Base-by-base conservation (phyloP, 2,797 vertebrate genomes). In the Melanotaenia boesemani region DNA sequence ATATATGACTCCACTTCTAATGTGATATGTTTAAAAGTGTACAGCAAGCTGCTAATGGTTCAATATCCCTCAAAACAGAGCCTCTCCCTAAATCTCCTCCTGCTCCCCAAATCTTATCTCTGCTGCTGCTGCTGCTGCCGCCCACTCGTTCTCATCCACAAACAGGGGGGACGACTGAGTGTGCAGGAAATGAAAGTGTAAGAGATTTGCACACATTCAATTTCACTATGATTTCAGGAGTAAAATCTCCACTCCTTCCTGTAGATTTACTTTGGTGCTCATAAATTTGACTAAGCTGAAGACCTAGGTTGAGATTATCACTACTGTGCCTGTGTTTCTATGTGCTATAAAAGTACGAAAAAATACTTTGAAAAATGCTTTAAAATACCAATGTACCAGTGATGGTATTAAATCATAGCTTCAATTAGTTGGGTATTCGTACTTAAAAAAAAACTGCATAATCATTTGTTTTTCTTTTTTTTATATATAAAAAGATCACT, bases 21-120 rank as follows among this genome's bases (percentile, higher is more conserved):
- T 78, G 68, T 67, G 61, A 63, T 75, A 48, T 88, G 82, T 88
- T 90, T 85, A 87, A 68, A 74, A 82, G 76, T 83, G 62, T 46
- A 60, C 66, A 82, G 76, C 68, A 67, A 73, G 81, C 74, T 79
- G 83, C 83, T 84, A 80, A 88, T 83, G 86, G 83, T 82, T 86
- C 89, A 89, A 20, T 91, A 90, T 93, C 88, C 89, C 86, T 55
- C 61, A 63, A 74, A 87, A 65, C 66, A 79, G 60, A 55, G 66
- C 9, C 7, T 57, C 67, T 74, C 56, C 59, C 54, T 59, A 24
- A 26, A 16, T 61, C 76, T 77, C 69, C 65, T 76, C 55, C 34
- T 73, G 63, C 81, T 85, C 44, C 62, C 16, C 22, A 63, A 63
- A 71, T 39, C 82, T 91, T 86, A 91, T 91, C 86, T 77, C 48